Base-by-base conservation (phyloP, 64 coral and sea anemone species). In the Pocillopora verrucosa region DNA sequence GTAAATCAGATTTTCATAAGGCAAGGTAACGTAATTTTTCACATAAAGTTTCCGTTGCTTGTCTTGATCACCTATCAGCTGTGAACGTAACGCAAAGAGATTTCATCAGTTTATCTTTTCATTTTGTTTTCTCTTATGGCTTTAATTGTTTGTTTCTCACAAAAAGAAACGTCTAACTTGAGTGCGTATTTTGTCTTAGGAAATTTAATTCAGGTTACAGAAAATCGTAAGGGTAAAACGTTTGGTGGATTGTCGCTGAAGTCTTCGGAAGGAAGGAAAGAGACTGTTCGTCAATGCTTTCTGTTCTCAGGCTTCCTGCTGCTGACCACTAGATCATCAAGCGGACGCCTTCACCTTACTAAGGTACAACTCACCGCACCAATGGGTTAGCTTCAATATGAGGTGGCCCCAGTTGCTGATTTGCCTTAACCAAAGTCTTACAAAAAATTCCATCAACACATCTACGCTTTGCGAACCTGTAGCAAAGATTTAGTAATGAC, bases 1-100 rank as follows among this genome's bases (percentile, higher is more conserved):
- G 96, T 99, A 56, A 95, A 95, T 25, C 96, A 99, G 79, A 95
- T 99, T 16, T 99, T 99, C 37, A 95, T 99, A 75, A 90, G 96
- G 80, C 96, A 99, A 99, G 96, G 96, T 99, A 86, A 56, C 7
- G 41, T n/a, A 7, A 69, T n/a, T 9, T 69, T 69, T 69, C 24
- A 69, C 24, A 5, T 10, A n/a, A 9, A n/a, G 20, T 19, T 69
- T 69, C 19, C 20, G 10, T 69, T 10, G 9, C 10, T 69, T 69
- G 65, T 9, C 22, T n/a, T 69, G 20, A n/a, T 69, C 65, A 69
- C 17, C 22, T n/a, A 24, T 69, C 9, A 69, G 10, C 9, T 69
- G 65, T 69, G 10, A 69, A 69, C 65, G 20, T 25, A 69, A 4
- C 65, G 65, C 65, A 69, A n/a, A 63, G n/a, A 1, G 9, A 16